phyloP scores from a whole-genome alignment of 2,888 invertebrate species.

The Onchidella celtica region DNA sequence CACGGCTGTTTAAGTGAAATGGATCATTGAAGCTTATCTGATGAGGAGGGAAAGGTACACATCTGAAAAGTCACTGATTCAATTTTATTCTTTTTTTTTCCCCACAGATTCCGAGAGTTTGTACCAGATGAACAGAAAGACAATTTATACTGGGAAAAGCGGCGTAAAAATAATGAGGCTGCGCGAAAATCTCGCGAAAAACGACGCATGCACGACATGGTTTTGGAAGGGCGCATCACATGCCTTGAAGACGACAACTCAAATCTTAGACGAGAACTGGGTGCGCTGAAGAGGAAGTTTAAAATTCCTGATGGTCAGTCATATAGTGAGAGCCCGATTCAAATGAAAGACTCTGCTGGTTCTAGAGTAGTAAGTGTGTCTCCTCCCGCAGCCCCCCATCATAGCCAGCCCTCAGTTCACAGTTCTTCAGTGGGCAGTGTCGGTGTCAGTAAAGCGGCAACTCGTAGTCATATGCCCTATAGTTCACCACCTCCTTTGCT shows the following conservation, averaged over 20 bases:
- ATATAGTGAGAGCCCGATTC: constrained; percentile 15
- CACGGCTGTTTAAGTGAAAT: no score
- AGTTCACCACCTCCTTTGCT: constrained; percentile 57
- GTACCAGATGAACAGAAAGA: constrained; percentile 98
- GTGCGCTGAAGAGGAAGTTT: constrained; percentile 92
- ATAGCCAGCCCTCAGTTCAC: background rate
- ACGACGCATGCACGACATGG: constrained; percentile 97
- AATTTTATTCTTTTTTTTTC: no score
- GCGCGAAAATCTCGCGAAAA: constrained; percentile 98
- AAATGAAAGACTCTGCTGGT: background rate
- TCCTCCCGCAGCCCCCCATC: background rate
- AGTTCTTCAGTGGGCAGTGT: constrained; percentile 8
- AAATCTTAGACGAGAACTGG: constrained; percentile 94
- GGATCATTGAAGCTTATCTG: no score
- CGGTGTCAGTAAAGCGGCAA: background rate
- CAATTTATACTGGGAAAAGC: constrained; percentile 97
- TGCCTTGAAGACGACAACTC: constrained; percentile 97
- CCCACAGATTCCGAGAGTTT: constrained; percentile 96
- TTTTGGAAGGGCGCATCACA: constrained; percentile 94
- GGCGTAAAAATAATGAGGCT: constrained; percentile 95
- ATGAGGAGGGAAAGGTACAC: no score
- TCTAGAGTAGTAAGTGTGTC: background rate
- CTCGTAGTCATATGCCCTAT: constrained; percentile 46
- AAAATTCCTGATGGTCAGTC: constrained; percentile 69
- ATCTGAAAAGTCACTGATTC: no score